Evolutionary conservation across 2,797 vertebrate species (phyloP).

Genomic region (Pterois miles): DNA sequence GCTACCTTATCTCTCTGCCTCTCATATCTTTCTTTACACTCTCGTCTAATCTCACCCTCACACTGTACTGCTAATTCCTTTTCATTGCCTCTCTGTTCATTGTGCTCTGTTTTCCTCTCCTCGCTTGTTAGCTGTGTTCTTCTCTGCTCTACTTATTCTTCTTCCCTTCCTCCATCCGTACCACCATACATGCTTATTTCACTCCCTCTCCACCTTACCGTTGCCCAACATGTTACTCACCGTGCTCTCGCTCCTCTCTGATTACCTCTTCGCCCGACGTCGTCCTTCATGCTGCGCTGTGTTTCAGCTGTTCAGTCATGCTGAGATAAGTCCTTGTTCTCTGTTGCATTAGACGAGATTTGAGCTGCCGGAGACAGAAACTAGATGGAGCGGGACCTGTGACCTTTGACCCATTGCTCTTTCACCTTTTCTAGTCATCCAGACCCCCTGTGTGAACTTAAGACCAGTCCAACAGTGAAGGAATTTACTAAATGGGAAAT

Average conservation of each 20-base stretch:
- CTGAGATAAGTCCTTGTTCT: conserved; percentile 53
- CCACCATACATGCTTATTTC: neutral
- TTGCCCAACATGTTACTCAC: neutral
- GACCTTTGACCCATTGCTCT: conserved; percentile 49
- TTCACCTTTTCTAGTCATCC: conserved; percentile 18
- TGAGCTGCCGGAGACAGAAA: conserved; percentile 10
- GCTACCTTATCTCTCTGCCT: conserved; percentile 4
- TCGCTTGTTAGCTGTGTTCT: neutral
- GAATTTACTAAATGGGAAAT: conserved; percentile 46
- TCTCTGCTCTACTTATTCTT: conserved; percentile 7
- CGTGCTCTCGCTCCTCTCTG: neutral
- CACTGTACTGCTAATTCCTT: conserved; percentile 8
- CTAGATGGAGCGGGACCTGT: conserved; percentile 26
- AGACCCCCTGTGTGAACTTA: conserved; percentile 8
- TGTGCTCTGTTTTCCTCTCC: neutral
- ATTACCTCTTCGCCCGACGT: conserved; percentile 7
- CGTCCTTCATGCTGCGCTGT: neutral
- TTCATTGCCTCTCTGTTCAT: conserved; percentile 1
- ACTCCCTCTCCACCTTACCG: neutral
- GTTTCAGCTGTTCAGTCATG: conserved; percentile 48
- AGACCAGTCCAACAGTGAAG: conserved; percentile 54
- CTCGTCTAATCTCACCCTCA: conserved; percentile 13
- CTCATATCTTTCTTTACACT: conserved; percentile 7
- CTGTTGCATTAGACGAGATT: conserved; percentile 42
- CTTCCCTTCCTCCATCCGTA: neutral